Evolutionary conservation across 2,113 vertebrate genomes (phyloP).

Genomic region (Brienomyrus longianalis): DNA sequence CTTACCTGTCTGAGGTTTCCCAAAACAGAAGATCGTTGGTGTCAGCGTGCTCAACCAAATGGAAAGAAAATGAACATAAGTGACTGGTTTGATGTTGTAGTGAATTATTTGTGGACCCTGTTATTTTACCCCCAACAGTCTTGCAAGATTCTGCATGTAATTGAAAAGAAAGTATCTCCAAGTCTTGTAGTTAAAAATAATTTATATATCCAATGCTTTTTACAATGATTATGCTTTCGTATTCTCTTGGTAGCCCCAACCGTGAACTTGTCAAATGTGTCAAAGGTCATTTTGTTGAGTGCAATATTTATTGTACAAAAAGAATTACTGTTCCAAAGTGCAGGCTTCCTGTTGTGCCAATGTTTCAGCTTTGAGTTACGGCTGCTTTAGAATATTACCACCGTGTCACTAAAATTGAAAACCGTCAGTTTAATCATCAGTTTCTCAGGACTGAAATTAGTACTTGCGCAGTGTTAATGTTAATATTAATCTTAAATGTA

Average conservation of each 20-base stretch:
- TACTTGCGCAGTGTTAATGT: neutral
- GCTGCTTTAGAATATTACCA: conserved; percentile 3
- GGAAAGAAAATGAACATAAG: neutral
- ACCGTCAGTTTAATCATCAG: neutral
- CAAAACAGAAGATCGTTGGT: conserved; percentile 12
- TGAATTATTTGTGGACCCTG: conserved; percentile 34
- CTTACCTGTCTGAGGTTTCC: conserved; percentile 9
- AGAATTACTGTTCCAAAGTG: conserved; percentile 46
- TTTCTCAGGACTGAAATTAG: neutral
- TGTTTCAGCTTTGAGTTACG: conserved; percentile 28
- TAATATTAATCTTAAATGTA: neutral
- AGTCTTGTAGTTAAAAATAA: conserved; percentile 21
- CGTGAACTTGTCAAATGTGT: conserved; percentile 44
- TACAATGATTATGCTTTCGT: conserved; percentile 14
- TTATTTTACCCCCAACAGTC: conserved; percentile 25
- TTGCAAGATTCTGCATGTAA: conserved; percentile 29
- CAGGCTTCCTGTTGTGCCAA: conserved; percentile 54
- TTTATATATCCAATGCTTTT: conserved; percentile 23
- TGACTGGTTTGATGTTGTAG: conserved; percentile 15
- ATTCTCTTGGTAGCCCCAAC: conserved; percentile 21
- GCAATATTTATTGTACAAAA: conserved; percentile 39
- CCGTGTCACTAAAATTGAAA: neutral
- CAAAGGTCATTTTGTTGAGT: conserved; percentile 40
- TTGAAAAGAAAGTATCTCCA: conserved; percentile 33
- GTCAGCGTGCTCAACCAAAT: conserved; percentile 7